Evolutionary conservation across 1,140 invertebrate species (phyloP), one percentile per base, ranked within the genome.

Genomic region (Aphis gossypii): DNA sequence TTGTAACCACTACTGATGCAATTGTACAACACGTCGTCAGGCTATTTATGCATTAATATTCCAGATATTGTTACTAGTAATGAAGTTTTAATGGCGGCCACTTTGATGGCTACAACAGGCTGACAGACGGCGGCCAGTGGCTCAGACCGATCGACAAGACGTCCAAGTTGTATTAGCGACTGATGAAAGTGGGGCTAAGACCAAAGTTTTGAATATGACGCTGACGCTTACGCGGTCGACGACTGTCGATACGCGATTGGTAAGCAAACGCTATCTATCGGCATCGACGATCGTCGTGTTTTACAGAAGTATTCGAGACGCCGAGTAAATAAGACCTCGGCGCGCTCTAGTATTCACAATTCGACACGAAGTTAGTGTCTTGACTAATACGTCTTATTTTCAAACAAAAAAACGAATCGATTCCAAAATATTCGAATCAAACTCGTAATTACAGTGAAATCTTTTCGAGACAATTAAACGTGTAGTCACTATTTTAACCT

Each of bases 1-100:
- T 92, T 84, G 35, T 92, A 92, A 92, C 91, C 91, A 92, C 91
- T 92, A 92, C 91, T 92, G 91, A 92, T 92, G 91, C 91, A 56
- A 84, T 5, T 92, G 8, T 46, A 30, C 0, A 5, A 25, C 0
- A 25, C 3, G 82, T 51, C 46, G 35, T 25, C 48, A 3, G 35
- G 9, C 4, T 84, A 5, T 8, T 46, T 92, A 51, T 20, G 46
- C 30, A 7, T 1, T 1, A 23, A 46, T 46, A 1, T 38, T 44
- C 82, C 76, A 30, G 0, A 51, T 14, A 1, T 0, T 0, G 0
- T 14, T 1, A 54, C 5, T 20, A 92, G 82, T 41, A n/a, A 0
- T 20, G 20, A 3, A 8, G 11, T 30, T 25, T 14, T n/a, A 23
- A 11, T n/a, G 1, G 14, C 8, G 4, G 1, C 0, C 21, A 44